Base-by-base conservation (phyloP, 2,797 vertebrate species). In the Pyrocephalus nanus region DNA sequence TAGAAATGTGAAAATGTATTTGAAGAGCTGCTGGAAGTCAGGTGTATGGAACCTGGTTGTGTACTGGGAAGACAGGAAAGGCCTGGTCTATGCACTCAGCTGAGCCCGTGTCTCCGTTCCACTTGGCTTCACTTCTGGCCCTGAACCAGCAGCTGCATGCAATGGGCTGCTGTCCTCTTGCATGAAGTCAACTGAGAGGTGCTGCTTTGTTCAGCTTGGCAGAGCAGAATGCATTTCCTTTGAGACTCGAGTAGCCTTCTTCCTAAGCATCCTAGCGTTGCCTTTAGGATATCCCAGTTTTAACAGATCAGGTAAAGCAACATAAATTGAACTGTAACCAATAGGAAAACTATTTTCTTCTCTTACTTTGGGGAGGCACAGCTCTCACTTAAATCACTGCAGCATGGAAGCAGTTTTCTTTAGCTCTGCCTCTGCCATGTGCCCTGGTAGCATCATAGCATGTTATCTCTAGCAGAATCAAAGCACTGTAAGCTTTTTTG, bases 21-120 rank as follows among this genome's bases (percentile, higher is more conserved):
- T 88, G 51, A 48, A 70, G 27, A 58, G 43, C 20, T 47, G 6
- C 50, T 84, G 17, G 32, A 75, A 88, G n/a, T 55, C 40, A 40
- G 40, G 26, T 1, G 0, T 62, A 8, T 0, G 0, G 83, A 65
- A 50, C 51, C 55, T 73, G n/a, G 19, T 72, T 57, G 60, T 92
- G 19, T 62, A 6, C 57, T 70, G 65, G 74, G 38, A 79, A 27
- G 55, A 66, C 48, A 51, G 66, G 61, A 86, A 53, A 72, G 84
- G 38, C 86, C 20, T 55, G 89, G 54, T 79, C 8, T 72, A 53
- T 27, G 23, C 19, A 8, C 53, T 85, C 30, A 42, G 53, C 53
- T 60, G 61, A 74, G 72, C 22, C 43, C 5, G 1, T 0, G 0
- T 55, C 83, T 81, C 42, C 78, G 14, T 75, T 81, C 50, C 32